Percentiles rank a stretch among this genome's conserved stretches.
Evolutionary conservation across 2,797 vertebrate species (phyloP).

Genomic region (Chanos chanos): DNA sequence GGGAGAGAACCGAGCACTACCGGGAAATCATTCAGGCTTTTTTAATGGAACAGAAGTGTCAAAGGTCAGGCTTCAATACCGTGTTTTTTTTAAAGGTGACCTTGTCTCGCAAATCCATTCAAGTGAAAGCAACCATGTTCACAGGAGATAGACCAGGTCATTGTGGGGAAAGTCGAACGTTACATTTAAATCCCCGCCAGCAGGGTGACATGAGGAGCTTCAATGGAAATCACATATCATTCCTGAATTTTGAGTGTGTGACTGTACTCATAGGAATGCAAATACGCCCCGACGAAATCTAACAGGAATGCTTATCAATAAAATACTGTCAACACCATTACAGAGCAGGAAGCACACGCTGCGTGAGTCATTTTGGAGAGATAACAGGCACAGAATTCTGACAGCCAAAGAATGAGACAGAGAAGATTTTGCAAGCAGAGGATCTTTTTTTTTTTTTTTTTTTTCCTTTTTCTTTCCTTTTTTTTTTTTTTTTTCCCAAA

Average conservation of each 20-base stretch:
- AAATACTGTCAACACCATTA: constrained; percentile 51
- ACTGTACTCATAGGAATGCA: neutral
- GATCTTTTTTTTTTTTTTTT: constrained; percentile 40
- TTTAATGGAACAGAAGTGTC: too few relatives aligned
- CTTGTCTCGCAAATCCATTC: neutral
- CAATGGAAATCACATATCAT: constrained; percentile 56
- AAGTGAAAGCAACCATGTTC: neutral
- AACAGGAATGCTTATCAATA: constrained; percentile 56
- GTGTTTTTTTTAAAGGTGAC: neutral
- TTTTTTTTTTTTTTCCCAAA: constrained; percentile 43
- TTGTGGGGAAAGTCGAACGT: too few relatives aligned
- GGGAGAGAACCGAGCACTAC: too few relatives aligned
- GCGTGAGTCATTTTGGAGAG: constrained; percentile 52
- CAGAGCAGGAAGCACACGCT: constrained; percentile 29
- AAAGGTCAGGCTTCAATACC: too few relatives aligned
- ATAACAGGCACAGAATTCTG: constrained; percentile 47
- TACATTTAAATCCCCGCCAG: too few relatives aligned
- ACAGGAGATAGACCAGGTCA: neutral
- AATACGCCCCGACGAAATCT: constrained; percentile 11
- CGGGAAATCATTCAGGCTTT: too few relatives aligned
- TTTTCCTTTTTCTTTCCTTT: constrained; percentile 44
- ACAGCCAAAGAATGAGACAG: constrained; percentile 31
- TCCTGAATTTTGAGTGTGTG: constrained; percentile 45
- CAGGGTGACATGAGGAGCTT: constrained; percentile 48
- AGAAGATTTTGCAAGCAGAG: too few relatives aligned